Conservation (phyloP, 2,797 vertebrate genomes). For the Rhinella marina region DNA sequence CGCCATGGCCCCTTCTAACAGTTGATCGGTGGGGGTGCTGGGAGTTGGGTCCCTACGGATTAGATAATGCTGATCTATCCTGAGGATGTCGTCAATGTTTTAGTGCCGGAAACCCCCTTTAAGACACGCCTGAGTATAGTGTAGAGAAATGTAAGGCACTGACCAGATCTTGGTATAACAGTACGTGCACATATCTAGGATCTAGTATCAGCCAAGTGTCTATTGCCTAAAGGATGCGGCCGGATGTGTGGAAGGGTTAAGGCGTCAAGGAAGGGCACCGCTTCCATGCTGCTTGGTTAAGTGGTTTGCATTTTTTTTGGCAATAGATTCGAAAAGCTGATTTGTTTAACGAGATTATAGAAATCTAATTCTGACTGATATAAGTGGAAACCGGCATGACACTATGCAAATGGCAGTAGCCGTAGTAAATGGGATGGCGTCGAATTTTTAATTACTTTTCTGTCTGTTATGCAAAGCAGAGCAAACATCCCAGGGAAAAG, state of each 20-base stretch:
- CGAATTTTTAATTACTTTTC: conserved; percentile 56
- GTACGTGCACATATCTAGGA: neutral
- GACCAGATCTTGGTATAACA: too few relatives aligned
- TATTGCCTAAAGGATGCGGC: neutral
- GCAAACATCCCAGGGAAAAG: conserved; percentile 44
- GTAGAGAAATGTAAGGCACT: neutral
- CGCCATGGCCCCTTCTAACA: too few relatives aligned
- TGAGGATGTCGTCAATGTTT: too few relatives aligned
- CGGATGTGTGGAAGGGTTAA: conserved; percentile 16
- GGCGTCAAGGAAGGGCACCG: neutral
- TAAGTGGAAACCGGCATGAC: conserved; percentile 43
- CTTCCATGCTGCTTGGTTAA: conserved; percentile 52
- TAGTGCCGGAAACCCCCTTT: too few relatives aligned
- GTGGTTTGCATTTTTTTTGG: conserved; percentile 53
- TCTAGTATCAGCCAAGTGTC: neutral
- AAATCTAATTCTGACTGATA: conserved; percentile 57
- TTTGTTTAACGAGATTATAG: conserved; percentile 59
- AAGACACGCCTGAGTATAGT: too few relatives aligned
- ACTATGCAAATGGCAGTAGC: conserved; percentile 59
- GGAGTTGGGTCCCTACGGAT: too few relatives aligned
- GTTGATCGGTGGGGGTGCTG: too few relatives aligned
- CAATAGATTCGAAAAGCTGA: conserved; percentile 53
- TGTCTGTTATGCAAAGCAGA: conserved; percentile 58
- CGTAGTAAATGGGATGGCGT: conserved; percentile 53
- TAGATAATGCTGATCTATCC: too few relatives aligned